These are phyloP conservation scores for Leptinotarsa tumamoca DNA, from an alignment of 2,888 invertebrate species.

Conservation along the genomic window DNA sequence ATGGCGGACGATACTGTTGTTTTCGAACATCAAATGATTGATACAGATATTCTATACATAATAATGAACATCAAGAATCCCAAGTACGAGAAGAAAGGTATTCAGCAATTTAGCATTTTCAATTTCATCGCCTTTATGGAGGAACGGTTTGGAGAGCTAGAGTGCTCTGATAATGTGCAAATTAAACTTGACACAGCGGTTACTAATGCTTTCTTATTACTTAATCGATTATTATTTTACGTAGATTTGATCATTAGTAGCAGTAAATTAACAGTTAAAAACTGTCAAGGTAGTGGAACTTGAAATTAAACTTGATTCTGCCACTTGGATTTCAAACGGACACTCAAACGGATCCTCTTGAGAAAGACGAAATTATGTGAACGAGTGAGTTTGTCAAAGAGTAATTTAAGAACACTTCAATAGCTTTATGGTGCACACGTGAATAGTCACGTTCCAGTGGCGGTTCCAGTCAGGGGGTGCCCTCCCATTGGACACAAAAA, in stretches of 20 bases:
- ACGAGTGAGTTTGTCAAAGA: too few species aligned
- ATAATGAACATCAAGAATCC: conserved; percentile 1
- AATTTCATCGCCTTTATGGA: neutral
- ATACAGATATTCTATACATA: conserved; percentile 7
- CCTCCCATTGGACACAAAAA: too few species aligned
- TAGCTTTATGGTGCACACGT: too few species aligned
- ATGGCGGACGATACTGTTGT: conserved; percentile 9
- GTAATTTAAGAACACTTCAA: too few species aligned
- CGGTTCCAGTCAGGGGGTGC: too few species aligned
- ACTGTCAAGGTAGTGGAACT: too few species aligned
- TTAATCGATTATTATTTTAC: neutral
- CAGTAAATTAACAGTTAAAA: neutral
- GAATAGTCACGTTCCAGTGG: too few species aligned
- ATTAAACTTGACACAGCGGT: neutral
- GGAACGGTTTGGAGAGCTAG: neutral
- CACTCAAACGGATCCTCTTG: too few species aligned
- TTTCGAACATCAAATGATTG: conserved; percentile 1
- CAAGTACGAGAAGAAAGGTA: neutral
- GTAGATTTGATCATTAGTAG: neutral
- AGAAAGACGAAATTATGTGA: too few species aligned
- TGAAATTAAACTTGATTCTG: too few species aligned
- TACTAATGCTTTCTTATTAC: neutral
- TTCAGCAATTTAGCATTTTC: neutral
- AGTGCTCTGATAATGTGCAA: neutral
- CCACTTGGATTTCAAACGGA: too few species aligned